Evolutionary conservation across 1,140 invertebrate genomes (phyloP), one percentile per base, ranked within the genome.

Genomic region (Macrobrachium rosenbergii): DNA sequence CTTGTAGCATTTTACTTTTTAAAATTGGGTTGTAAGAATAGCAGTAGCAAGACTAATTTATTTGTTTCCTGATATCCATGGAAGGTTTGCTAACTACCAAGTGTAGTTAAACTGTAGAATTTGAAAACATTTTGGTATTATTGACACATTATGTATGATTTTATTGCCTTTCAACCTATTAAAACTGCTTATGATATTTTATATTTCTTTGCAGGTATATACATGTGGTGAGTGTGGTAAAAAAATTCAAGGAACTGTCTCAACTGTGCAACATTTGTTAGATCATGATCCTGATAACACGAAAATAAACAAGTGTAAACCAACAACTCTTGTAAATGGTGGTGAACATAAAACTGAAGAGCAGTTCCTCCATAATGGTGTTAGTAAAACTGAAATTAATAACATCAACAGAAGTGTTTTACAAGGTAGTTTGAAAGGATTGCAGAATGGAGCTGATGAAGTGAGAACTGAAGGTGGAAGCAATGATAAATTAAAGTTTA

Each of bases 141-240:
- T 37, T 37, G 52, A 52, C 52, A 0, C 52, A 52, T 2, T 52
- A 10, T 52, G 8, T 52, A 52, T 52, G 52, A 37, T 37, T 37
- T 37, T 37, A 37, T 37, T 37, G 28, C 28, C 28, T 37, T 52
- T 8, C 52, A 52, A 12, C 7, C 10, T 52, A n/a, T 8, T 10
- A 78, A 59, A 7, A 16, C n/a, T 12, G 19, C 10, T 59, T 21
- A 52, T 45, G 19, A 16, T 17, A 16, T 43, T 5, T 58, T 76
- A 21, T 19, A 21, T 63, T 43, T 45, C n/a, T 79, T 60, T 59
- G 11, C 85, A 89, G 88, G 88, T 88, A 17, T 90, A 90, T 63
- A 84, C 87, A 43, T 90, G 89, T 63, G 89, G 89, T 8, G 89
- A 90, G 62, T 90, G 89, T 84, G 83, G 83, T 73, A 88, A 73